Conservation (phyloP, 1,140 invertebrate species). For the Diabrotica undecimpunctata region DNA sequence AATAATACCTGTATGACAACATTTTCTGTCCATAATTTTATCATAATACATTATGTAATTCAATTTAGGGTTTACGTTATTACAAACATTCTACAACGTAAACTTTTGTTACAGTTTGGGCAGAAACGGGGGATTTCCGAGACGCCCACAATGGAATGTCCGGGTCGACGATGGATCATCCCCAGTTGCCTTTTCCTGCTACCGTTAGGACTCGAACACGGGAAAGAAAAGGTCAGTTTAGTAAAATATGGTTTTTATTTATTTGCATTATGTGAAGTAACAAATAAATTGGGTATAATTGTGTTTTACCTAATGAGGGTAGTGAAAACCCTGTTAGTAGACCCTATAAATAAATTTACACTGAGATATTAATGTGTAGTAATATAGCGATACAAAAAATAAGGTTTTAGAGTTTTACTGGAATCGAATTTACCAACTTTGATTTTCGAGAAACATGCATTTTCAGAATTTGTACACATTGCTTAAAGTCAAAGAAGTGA, state of each 20-base stretch:
- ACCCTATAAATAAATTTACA: too few species aligned
- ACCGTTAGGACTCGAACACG: slow-evolving; percentile 55
- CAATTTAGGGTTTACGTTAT: not conserved
- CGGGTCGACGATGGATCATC: slow-evolving; percentile 56
- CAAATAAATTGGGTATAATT: not conserved
- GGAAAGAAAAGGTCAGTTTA: slow-evolving; percentile 61
- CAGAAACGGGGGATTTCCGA: slow-evolving; percentile 76
- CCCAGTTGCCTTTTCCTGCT: slow-evolving; percentile 58
- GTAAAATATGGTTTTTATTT: slow-evolving; percentile 18
- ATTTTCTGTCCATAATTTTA: too few species aligned
- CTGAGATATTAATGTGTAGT: too few species aligned
- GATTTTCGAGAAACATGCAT: too few species aligned
- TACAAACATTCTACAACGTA: not conserved
- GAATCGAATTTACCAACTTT: too few species aligned
- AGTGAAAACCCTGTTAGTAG: too few species aligned
- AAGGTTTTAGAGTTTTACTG: too few species aligned
- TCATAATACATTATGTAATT: too few species aligned
- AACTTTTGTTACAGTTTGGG: slow-evolving; percentile 71
- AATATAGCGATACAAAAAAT: too few species aligned
- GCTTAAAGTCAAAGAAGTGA: too few species aligned
- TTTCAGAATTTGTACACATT: too few species aligned
- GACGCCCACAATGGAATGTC: slow-evolving; percentile 68
- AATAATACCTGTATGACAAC: too few species aligned
- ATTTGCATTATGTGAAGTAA: not conserved
- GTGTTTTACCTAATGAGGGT: not conserved